A percentile compares a stretch with the other conserved stretches of the same genome.
Conservation (phyloP, 2,797 vertebrate genomes). For the Kryptopterus vitreolus region DNA sequence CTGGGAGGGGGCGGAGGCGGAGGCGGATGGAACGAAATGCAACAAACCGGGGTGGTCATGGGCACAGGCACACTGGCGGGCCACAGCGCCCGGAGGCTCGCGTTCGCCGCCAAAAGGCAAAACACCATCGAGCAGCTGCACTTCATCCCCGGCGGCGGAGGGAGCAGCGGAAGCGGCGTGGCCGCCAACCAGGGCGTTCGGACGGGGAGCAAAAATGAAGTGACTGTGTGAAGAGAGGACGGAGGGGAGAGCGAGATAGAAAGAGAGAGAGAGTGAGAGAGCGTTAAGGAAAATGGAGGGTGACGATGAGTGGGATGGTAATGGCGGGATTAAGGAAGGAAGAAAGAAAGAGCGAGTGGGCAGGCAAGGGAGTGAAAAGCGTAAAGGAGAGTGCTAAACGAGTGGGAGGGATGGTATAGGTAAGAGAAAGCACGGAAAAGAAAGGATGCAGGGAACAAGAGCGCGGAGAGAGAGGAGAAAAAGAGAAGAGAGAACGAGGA, state of each 20-base stretch:
- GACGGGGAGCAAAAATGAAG: constrained; percentile 92
- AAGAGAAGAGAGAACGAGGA: constrained; percentile 22
- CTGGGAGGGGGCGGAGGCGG: constrained; percentile 73
- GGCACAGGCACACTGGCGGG: constrained; percentile 79
- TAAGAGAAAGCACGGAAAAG: constrained; percentile 24
- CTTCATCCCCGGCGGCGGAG: constrained; percentile 86
- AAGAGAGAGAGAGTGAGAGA: not conserved
- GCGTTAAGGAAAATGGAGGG: constrained; percentile 25
- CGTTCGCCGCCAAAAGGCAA: constrained; percentile 87
- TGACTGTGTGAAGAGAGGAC: constrained; percentile 79
- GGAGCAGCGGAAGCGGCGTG: constrained; percentile 65
- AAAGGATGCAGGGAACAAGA: constrained; percentile 30
- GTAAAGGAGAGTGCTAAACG: constrained; percentile 40
- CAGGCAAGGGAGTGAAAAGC: constrained; percentile 45
- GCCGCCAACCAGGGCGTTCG: constrained; percentile 84
- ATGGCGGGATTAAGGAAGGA: constrained; percentile 16
- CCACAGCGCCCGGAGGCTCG: constrained; percentile 82
- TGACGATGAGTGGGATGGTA: constrained; percentile 40
- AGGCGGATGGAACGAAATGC: constrained; percentile 73
- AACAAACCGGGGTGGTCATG: constrained; percentile 76
- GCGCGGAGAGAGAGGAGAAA: constrained; percentile 28
- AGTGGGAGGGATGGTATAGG: constrained; percentile 50
- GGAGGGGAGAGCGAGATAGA: constrained; percentile 27
- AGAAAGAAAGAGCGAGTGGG: constrained; percentile 43
- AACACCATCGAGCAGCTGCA: constrained; percentile 93